phyloP scores from a whole-genome alignment of 2,888 invertebrate genomes.

The Eristalis tenax region DNA sequence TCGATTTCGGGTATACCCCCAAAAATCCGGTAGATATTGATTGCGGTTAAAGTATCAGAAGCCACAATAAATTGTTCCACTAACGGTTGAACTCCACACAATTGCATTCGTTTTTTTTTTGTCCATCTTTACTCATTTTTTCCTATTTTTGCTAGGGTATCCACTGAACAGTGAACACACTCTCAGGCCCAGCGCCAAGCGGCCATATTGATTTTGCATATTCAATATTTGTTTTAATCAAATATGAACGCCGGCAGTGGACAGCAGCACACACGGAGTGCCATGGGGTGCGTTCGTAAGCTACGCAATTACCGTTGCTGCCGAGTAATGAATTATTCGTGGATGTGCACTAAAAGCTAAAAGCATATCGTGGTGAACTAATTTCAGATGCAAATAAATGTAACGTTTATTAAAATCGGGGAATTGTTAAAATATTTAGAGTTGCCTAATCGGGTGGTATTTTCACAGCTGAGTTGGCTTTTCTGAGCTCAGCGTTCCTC shows the following conservation, averaged over 20 bases:
- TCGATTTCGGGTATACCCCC: constrained; percentile 8
- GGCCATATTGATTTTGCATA: constrained; percentile 57
- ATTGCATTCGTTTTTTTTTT: constrained; percentile 5
- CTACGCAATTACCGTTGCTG: constrained; percentile 40
- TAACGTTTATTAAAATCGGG: constrained; percentile 49
- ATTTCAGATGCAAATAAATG: constrained; percentile 64
- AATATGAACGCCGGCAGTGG: constrained; percentile 22
- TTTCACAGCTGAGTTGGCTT: constrained; percentile 56
- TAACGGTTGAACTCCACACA: not conserved
- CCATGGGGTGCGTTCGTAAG: constrained; percentile 3
- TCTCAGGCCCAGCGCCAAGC: constrained; percentile 9
- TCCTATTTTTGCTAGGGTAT: not conserved
- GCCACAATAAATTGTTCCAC: constrained; percentile 35
- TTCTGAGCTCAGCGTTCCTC: not conserved
- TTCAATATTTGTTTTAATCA: constrained; percentile 66
- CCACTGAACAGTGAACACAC: not conserved
- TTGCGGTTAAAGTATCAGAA: constrained; percentile 49
- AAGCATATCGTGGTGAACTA: constrained; percentile 60
- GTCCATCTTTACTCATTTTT: not conserved
- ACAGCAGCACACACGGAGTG: not conserved
- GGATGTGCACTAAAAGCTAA: constrained; percentile 42
- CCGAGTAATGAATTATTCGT: constrained; percentile 60
- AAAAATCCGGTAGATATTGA: constrained; percentile 51
- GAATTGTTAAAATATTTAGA: constrained; percentile 64
- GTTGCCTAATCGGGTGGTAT: constrained; percentile 53